Evolutionary conservation across 2,797 vertebrate species (phyloP).

Genomic region (Clarias platycephalus): DNA sequence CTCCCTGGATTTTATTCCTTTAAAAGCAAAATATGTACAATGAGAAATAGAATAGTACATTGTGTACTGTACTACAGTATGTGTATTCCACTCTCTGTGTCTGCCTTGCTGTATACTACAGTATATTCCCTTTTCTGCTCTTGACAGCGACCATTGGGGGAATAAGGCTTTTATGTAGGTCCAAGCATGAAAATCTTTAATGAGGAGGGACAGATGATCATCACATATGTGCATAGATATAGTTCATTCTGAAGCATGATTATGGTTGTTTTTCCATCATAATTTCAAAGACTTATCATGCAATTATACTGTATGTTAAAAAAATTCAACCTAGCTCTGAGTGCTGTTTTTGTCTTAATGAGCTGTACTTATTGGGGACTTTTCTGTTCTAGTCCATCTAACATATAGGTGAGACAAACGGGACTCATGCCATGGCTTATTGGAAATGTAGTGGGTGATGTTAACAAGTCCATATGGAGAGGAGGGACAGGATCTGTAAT

Average conservation of each 20-base stretch:
- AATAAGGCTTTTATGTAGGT: conserved; percentile 6
- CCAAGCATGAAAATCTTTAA: conserved; percentile 29
- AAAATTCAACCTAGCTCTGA: neutral
- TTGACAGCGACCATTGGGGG: neutral
- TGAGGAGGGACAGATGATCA: conserved; percentile 25
- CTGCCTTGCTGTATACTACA: conserved; percentile 33
- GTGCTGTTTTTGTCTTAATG: neutral
- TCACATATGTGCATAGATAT: conserved; percentile 16
- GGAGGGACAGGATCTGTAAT: conserved; percentile 44
- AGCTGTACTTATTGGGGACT: neutral
- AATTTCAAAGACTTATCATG: neutral
- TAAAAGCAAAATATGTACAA: conserved; percentile 19
- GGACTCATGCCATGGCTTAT: conserved; percentile 35
- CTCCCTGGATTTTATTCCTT: conserved; percentile 20
- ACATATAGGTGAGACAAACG: conserved; percentile 28
- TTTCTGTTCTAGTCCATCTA: conserved; percentile 2
- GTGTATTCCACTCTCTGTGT: conserved; percentile 1
- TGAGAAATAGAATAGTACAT: conserved; percentile 35
- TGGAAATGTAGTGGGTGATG: conserved; percentile 39
- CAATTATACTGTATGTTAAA: neutral
- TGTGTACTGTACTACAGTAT: conserved; percentile 18
- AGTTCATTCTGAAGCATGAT: conserved; percentile 25
- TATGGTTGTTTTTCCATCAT: neutral
- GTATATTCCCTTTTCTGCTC: conserved; percentile 11
- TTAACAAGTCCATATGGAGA: conserved; percentile 48